These are phyloP conservation scores for Mythimna impura DNA, from an alignment of 2,888 invertebrate species.

Conservation along the genomic window DNA sequence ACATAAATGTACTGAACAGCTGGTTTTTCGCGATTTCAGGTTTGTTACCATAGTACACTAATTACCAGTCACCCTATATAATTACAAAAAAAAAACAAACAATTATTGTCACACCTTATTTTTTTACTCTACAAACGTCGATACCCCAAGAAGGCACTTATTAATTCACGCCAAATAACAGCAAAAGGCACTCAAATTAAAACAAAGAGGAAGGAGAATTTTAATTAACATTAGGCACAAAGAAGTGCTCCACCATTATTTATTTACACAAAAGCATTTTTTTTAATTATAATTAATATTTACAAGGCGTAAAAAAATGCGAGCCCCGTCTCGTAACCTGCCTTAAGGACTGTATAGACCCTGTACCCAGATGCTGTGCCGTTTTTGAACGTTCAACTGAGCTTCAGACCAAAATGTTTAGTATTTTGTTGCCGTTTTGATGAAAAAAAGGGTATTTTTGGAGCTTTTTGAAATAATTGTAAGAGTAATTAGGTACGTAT, in stretches of 20 bases:
- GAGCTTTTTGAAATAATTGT: too few species aligned
- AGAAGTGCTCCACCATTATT: slow-evolving; percentile 81
- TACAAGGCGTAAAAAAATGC: slow-evolving; percentile 80
- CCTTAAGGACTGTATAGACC: slow-evolving; percentile 63
- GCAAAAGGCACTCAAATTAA: slow-evolving; percentile 86
- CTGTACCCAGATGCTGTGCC: slow-evolving; percentile 48
- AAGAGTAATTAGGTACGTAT: too few species aligned
- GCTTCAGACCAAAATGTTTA: background rate
- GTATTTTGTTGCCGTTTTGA: background rate
- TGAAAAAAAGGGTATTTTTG: background rate
- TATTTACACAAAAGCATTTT: slow-evolving; percentile 85
- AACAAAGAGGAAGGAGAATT: slow-evolving; percentile 83
- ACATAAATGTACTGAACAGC: too few species aligned
- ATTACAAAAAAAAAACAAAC: too few species aligned
- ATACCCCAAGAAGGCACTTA: slow-evolving; percentile 44
- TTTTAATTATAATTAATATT: slow-evolving; percentile 90
- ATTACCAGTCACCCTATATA: too few species aligned
- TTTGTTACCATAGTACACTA: too few species aligned
- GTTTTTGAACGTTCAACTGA: background rate
- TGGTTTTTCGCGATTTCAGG: too few species aligned
- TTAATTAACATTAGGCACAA: slow-evolving; percentile 86
- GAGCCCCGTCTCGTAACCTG: slow-evolving; percentile 37
- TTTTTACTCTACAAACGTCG: slow-evolving; percentile 35
- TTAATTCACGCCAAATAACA: slow-evolving; percentile 74
- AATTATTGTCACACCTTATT: background rate